A percentile compares a stretch with the other conserved stretches of the same genome.
Evolutionary conservation across 1,140 invertebrate genomes (phyloP).

Genomic region (Copidosoma floridanum): DNA sequence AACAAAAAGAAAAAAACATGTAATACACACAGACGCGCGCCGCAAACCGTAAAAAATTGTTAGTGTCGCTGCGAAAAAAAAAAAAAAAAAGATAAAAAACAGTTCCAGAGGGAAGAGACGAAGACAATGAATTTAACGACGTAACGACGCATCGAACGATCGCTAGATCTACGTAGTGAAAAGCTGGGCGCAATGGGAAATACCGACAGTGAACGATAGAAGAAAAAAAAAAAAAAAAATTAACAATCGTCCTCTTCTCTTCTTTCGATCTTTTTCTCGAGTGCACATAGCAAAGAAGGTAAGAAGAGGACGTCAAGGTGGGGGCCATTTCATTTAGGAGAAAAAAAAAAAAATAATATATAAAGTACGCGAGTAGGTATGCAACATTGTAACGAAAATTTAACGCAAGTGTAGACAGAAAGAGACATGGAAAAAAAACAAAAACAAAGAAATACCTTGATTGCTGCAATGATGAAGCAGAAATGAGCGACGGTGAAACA

Average conservation of each 20-base stretch:
- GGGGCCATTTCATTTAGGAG: slow-evolving; percentile 21
- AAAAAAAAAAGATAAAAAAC: too few relatives aligned
- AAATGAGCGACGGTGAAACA: slow-evolving; percentile 3
- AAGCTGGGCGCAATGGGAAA: neutral
- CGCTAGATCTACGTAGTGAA: too few relatives aligned
- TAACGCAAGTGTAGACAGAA: neutral
- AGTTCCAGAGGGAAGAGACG: too few relatives aligned
- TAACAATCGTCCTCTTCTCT: slow-evolving; percentile 21
- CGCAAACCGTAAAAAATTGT: too few relatives aligned
- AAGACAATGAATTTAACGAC: slow-evolving; percentile 4
- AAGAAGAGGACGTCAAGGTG: slow-evolving; percentile 16
- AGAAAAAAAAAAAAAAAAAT: slow-evolving; percentile 3
- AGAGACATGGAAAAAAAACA: neutral
- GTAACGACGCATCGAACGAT: slow-evolving; percentile 12
- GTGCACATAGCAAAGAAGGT: too few relatives aligned
- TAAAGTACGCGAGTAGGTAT: too few relatives aligned
- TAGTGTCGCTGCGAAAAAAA: too few relatives aligned
- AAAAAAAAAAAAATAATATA: slow-evolving; percentile 11
- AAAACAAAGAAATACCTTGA: neutral
- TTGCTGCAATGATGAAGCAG: neutral
- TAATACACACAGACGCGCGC: too few relatives aligned
- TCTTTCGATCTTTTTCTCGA: slow-evolving; percentile 9
- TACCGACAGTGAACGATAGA: neutral
- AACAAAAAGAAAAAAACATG: neutral
- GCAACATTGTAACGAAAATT: too few relatives aligned